Evolutionary conservation across 2,888 invertebrate genomes (phyloP).

Genomic region (Crepidodera aurea): DNA sequence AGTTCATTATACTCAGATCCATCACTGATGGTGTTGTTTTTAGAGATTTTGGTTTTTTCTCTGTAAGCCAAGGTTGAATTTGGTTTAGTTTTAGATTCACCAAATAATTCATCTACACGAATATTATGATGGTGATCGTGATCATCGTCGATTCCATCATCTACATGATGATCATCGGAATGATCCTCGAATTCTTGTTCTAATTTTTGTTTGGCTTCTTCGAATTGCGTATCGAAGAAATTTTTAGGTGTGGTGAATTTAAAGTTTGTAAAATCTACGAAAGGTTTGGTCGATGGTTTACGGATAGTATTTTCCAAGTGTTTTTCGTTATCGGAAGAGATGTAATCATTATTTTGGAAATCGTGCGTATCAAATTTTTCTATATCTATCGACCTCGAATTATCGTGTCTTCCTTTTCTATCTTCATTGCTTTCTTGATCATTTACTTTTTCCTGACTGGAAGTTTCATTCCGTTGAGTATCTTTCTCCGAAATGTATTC

Average conservation of each 20-base stretch:
- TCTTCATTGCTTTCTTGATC: neutral
- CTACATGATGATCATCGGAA: conserved; percentile 26
- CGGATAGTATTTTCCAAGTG: conserved; percentile 46
- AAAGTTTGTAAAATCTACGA: conserved; percentile 29
- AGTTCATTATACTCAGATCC: conserved; percentile 53
- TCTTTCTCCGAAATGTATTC: conserved; percentile 14
- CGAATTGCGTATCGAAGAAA: conserved; percentile 55
- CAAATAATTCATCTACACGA: conserved; percentile 43
- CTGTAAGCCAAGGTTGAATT: conserved; percentile 49
- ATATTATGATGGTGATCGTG: conserved; percentile 37
- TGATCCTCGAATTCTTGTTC: conserved; percentile 61
- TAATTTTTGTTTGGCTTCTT: conserved; percentile 65
- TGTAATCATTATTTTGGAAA: conserved; percentile 65
- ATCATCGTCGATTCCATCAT: conserved; percentile 35
- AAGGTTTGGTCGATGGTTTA: conserved; percentile 32
- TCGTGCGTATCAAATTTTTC: conserved; percentile 65
- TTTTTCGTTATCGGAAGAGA: conserved; percentile 60
- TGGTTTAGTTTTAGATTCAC: conserved; percentile 44
- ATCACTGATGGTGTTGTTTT: conserved; percentile 50
- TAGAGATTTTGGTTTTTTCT: conserved; percentile 49
- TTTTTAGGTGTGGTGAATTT: conserved; percentile 64
- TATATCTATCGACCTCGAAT: conserved; percentile 54
- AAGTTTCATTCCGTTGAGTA: conserved; percentile 31
- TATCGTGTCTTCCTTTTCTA: conserved; percentile 38
- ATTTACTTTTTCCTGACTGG: conserved; percentile 11